Percentiles rank a stretch among this genome's conserved stretches.
These are phyloP conservation scores for Byasa hedistus DNA, from an alignment of 2,888 invertebrate species.

Conservation along the genomic window DNA sequence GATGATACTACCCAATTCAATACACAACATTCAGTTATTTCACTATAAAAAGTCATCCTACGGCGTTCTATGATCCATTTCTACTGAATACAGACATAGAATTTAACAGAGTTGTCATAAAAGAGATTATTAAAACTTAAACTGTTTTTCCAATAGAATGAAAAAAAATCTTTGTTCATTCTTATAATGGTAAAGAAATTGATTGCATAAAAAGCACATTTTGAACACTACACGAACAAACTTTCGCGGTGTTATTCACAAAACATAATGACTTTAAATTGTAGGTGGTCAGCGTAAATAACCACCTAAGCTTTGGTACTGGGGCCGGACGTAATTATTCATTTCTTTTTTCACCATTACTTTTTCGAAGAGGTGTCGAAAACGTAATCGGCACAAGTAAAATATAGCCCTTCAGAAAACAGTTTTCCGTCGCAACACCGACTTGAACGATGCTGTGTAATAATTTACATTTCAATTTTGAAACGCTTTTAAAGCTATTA, in stretches of 20 bases:
- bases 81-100: not conserved
- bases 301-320: constrained; percentile 26
- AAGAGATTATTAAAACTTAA: not conserved
- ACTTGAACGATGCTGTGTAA: constrained; percentile 6
- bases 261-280: constrained; percentile 29
- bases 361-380: constrained; percentile 27
- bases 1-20: constrained; percentile 16
- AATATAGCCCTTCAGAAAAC: constrained; percentile 21
- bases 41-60: constrained; percentile 19
- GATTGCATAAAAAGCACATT: constrained; percentile 3
- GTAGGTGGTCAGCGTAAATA: constrained; percentile 30
- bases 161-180: not conserved
- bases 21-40: constrained; percentile 20
- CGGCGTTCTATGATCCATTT: constrained; percentile 19
- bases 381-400: constrained; percentile 27
- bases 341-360: constrained; percentile 6
- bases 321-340: constrained; percentile 29
- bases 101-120: constrained; percentile 4
- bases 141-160: not conserved
- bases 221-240: constrained; percentile 8
- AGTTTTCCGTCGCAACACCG: constrained; percentile 9
- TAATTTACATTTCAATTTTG: constrained; percentile 18
- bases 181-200: not conserved
- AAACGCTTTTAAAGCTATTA: constrained; percentile 5
- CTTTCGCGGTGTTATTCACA: constrained; percentile 19